Conservation (phyloP, 2,888 invertebrate species). For the Oxystoma pomonae region DNA sequence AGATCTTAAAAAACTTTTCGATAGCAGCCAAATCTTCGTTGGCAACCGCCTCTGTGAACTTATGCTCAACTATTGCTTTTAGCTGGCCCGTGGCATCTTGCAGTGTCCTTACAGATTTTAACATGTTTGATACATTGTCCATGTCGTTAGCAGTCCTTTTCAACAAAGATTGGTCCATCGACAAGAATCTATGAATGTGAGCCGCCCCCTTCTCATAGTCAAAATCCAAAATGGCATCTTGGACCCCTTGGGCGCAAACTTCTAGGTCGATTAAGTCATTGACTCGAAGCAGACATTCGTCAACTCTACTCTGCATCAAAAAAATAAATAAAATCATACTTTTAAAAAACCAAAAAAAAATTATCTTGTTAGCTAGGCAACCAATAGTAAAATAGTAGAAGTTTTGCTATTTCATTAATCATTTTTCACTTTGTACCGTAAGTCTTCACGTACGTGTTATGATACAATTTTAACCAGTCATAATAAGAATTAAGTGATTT, state of each 20-base stretch:
- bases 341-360: no score
- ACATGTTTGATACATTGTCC: slow-evolving; percentile 64
- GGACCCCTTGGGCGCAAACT: slow-evolving; percentile 95
- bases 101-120: slow-evolving; percentile 66
- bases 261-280: slow-evolving; percentile 93
- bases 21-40: slow-evolving; percentile 85
- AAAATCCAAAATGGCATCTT: slow-evolving; percentile 87
- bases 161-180: slow-evolving; percentile 83
- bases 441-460: no score
- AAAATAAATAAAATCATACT: no score
- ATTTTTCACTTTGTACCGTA: no score
- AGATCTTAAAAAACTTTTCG: slow-evolving; percentile 94
- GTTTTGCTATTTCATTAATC: no score
- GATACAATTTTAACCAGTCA: no score
- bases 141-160: slow-evolving; percentile 75
- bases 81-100: slow-evolving; percentile 74
- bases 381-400: no score
- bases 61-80: slow-evolving; percentile 63
- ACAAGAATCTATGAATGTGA: slow-evolving; percentile 85
- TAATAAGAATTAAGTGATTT: no score
- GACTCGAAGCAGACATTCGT: slow-evolving; percentile 90
- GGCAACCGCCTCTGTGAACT: slow-evolving; percentile 89
- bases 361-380: no score
- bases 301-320: slow-evolving; percentile 72
- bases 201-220: slow-evolving; percentile 97